phyloP scores from a whole-genome alignment of 2,797 vertebrate species.

The Pangasius krempfi region DNA sequence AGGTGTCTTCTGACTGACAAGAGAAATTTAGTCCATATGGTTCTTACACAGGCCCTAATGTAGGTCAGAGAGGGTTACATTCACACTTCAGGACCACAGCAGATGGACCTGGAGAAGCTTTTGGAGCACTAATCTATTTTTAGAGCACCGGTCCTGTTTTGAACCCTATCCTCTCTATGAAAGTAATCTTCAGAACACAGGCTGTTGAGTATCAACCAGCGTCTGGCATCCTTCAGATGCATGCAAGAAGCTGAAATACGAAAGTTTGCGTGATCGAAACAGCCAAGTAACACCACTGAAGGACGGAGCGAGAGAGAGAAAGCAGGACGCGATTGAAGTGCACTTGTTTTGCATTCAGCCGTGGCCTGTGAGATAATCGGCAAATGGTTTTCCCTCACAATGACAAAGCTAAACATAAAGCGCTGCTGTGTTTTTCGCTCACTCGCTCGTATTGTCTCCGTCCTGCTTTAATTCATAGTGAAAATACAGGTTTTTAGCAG shows the following conservation, averaged over 20 bases:
- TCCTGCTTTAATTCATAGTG: not conserved
- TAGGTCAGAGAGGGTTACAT: conserved; percentile 8
- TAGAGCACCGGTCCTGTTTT: not conserved
- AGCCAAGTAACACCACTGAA: not conserved
- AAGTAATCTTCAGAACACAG: conserved; percentile 24
- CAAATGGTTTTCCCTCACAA: conserved; percentile 35
- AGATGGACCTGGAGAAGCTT: conserved; percentile 5
- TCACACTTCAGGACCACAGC: not conserved
- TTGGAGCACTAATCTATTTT: conserved; percentile 1
- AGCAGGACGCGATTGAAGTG: not conserved
- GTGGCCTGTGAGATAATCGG: conserved; percentile 46
- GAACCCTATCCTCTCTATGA: conserved; percentile 1
- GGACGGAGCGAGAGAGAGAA: not conserved
- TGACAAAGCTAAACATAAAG: conserved; percentile 17
- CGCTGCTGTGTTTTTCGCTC: not conserved
- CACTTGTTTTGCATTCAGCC: conserved; percentile 25
- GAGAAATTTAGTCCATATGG: not conserved
- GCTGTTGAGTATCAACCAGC: not conserved
- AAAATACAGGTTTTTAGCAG: not conserved
- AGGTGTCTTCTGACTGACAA: not conserved
- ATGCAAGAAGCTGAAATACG: conserved; percentile 30
- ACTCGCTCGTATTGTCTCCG: not conserved
- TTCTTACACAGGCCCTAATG: not conserved
- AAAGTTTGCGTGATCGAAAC: not conserved
- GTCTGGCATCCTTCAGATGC: conserved; percentile 14